phyloP scores from a whole-genome alignment of 2,888 invertebrate genomes.

The Ectemnius lituratus region DNA sequence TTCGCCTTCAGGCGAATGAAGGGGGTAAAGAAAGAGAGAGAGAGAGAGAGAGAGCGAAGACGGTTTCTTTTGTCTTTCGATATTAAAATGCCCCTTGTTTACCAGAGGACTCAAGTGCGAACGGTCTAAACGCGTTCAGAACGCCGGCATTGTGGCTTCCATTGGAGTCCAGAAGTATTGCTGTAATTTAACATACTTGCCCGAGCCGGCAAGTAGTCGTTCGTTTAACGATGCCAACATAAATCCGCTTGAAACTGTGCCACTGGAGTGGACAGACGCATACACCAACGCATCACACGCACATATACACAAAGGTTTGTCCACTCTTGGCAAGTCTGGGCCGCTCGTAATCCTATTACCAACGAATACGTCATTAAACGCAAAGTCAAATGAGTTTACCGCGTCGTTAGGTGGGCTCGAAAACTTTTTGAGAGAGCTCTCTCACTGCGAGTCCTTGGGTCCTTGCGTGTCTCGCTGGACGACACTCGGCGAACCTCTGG shows the following conservation, averaged over 20 bases:
- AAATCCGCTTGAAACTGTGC: no score
- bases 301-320: no score
- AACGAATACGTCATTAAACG: no score
- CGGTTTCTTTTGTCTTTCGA: neutral
- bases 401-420: neutral
- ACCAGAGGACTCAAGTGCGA: neutral
- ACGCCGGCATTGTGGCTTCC: neutral
- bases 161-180: neutral
- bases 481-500: no score
- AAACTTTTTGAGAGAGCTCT: neutral
- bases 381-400: slow-evolving; percentile 5
- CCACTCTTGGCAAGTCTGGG: no score
- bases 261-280: no score
- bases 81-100: slow-evolving; percentile 7
- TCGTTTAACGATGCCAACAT: no score
- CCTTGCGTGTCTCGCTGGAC: no score
- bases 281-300: no score
- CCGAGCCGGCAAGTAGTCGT: no score
- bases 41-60: no score
- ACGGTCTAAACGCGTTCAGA: neutral
- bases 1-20: neutral
- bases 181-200: neutral
- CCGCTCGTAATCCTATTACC: no score
- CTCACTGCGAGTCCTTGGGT: neutral
- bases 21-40: neutral